Evolutionary conservation across 2,888 invertebrate species (phyloP).

Genomic region (Scaptomyza caliginosa): DNA sequence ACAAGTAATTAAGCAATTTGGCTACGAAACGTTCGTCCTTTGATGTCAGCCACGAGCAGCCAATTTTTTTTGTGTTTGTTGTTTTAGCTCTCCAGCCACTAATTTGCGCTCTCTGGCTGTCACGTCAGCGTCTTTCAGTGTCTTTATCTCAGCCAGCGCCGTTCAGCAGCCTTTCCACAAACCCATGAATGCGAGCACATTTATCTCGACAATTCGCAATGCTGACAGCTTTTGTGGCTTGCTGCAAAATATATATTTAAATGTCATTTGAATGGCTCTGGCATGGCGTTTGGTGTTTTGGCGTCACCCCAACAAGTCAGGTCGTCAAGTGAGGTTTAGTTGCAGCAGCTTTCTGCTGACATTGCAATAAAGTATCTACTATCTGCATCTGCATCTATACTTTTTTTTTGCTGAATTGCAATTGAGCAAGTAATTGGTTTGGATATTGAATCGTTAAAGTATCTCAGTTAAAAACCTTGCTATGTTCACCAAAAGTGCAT

Average conservation of each 20-base stretch:
- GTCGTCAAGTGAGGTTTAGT: constrained; percentile 24
- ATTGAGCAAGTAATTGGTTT: constrained; percentile 39
- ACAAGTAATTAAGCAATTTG: constrained; percentile 77
- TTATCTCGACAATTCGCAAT: constrained; percentile 46
- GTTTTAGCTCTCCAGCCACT: constrained; percentile 40
- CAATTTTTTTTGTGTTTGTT: constrained; percentile 2
- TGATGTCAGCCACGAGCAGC: constrained; percentile 48
- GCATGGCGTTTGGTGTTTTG: constrained; percentile 16
- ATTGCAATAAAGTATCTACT: constrained; percentile 59
- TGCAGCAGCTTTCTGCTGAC: constrained; percentile 46
- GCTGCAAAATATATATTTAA: constrained; percentile 63
- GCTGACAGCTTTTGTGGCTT: constrained; percentile 65
- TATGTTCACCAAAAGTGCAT: constrained; percentile 4
- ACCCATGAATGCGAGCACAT: constrained; percentile 33
- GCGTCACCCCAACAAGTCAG: constrained; percentile 18
- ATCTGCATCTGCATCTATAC: constrained; percentile 26
- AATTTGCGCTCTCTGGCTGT: constrained; percentile 64
- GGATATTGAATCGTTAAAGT: constrained; percentile 1
- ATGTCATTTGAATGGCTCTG: constrained; percentile 64
- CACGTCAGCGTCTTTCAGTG: constrained; percentile 35
- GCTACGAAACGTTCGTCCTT: constrained; percentile 45
- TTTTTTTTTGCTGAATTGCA: constrained; percentile 49
- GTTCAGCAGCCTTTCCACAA: constrained; percentile 5
- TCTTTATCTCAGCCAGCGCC: constrained; percentile 29
- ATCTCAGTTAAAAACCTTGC: background rate